Percentiles rank a stretch among this genome's conserved stretches.
Evolutionary conservation across 1,140 invertebrate species (phyloP).

Genomic region (Drosophila willistoni): DNA sequence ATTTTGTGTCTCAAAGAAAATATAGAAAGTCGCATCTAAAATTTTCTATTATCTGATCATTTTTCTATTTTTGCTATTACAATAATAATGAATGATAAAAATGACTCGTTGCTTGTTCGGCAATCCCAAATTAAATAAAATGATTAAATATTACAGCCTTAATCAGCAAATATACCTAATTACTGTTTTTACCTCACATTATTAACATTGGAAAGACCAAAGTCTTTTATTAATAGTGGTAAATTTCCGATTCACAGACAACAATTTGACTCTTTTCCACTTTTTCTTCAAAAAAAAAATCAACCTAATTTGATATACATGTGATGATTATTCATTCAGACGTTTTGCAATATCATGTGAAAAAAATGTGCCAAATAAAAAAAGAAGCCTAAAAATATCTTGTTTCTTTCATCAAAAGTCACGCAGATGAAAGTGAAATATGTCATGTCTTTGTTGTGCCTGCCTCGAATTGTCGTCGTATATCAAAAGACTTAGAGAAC

Average conservation of each 20-base stretch:
- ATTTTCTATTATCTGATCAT: too few species aligned
- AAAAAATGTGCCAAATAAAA: slow-evolving; percentile 8
- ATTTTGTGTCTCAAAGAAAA: too few species aligned
- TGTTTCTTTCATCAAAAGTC: slow-evolving; percentile 41
- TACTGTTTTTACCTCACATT: too few species aligned
- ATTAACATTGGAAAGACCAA: neutral
- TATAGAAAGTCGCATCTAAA: too few species aligned
- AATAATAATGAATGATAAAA: too few species aligned
- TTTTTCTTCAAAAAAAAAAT: neutral
- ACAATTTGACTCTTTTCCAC: neutral
- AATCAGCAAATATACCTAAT: too few species aligned
- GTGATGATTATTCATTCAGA: neutral
- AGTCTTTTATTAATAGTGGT: neutral
- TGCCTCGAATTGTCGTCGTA: slow-evolving; percentile 11
- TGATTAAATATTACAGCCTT: too few species aligned
- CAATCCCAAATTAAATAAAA: too few species aligned
- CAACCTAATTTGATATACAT: neutral
- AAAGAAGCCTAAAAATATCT: neutral
- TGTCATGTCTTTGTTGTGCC: slow-evolving; percentile 25
- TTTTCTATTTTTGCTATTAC: too few species aligned
- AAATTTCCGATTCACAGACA: neutral
- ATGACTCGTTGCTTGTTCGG: too few species aligned
- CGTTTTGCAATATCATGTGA: slow-evolving; percentile 41
- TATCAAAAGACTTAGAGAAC: slow-evolving; percentile 70
- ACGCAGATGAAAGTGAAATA: slow-evolving; percentile 65